Conservation (phyloP, 2,113 vertebrate species). For the Nesogale talazaci region DNA sequence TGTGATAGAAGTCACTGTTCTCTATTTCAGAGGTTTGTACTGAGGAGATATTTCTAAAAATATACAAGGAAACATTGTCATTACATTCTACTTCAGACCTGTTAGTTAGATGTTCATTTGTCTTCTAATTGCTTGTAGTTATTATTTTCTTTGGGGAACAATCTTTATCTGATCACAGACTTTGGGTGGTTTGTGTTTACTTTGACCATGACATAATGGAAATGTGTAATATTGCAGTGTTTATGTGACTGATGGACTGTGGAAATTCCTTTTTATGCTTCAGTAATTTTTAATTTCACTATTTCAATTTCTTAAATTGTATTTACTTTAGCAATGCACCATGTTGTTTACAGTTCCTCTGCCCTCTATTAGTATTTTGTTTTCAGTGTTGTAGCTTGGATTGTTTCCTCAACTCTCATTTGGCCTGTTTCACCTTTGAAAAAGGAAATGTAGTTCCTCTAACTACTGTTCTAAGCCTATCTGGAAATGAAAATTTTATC, state of each 20-base stretch:
- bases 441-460: constrained; percentile 28
- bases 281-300: constrained; percentile 84
- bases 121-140: not conserved
- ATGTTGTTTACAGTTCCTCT: constrained; percentile 76
- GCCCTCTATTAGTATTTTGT: constrained; percentile 68
- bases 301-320: constrained; percentile 81
- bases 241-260: constrained; percentile 76
- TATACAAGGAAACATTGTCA: not conserved
- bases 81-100: not conserved
- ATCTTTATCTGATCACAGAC: not conserved
- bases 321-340: constrained; percentile 76
- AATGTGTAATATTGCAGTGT: constrained; percentile 56
- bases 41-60: not conserved
- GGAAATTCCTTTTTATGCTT: constrained; percentile 80
- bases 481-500: not conserved
- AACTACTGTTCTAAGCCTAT: not conserved
- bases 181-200: constrained; percentile 36
- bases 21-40: not conserved
- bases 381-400: constrained; percentile 55
- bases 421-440: constrained; percentile 42
- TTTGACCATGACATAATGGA: constrained; percentile 34
- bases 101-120: not conserved
- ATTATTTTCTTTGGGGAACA: not conserved
- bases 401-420: constrained; percentile 61
- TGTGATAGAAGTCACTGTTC: not conserved